Evolutionary conservation across 2,888 invertebrate genomes (phyloP).

Genomic region (Spicauda simplicius): DNA sequence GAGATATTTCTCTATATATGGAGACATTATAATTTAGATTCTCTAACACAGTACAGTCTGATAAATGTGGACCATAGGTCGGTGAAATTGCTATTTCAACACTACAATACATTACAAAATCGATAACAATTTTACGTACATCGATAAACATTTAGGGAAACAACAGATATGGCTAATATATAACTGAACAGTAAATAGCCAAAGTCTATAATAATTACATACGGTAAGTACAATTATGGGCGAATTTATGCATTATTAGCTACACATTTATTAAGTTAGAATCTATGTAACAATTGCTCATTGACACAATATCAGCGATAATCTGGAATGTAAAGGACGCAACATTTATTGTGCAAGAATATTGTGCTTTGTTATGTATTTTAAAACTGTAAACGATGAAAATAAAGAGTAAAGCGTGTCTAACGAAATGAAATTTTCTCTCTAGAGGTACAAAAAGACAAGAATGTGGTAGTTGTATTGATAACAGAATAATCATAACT

Average conservation of each 20-base stretch:
- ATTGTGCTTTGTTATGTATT: slow-evolving; percentile 40
- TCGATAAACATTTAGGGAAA: slow-evolving; percentile 31
- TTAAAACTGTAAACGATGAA: neutral
- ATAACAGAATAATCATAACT: slow-evolving; percentile 45
- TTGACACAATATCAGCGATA: slow-evolving; percentile 33
- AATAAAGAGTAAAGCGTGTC: slow-evolving; percentile 11
- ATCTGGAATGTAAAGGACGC: slow-evolving; percentile 48
- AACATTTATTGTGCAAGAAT: slow-evolving; percentile 46
- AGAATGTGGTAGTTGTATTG: neutral
- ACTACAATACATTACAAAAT: slow-evolving; percentile 27
- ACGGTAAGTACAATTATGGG: slow-evolving; percentile 25
- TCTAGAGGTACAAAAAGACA: neutral
- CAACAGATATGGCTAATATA: slow-evolving; percentile 23
- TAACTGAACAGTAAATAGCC: slow-evolving; percentile 18
- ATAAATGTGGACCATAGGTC: slow-evolving; percentile 22
- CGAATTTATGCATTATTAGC: slow-evolving; percentile 23
- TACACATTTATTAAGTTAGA: slow-evolving; percentile 15
- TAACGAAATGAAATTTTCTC: neutral
- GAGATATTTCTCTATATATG: slow-evolving; percentile 18
- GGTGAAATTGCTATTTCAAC: slow-evolving; percentile 12
- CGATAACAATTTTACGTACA: slow-evolving; percentile 19
- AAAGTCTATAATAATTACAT: slow-evolving; percentile 16
- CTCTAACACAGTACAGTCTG: slow-evolving; percentile 12
- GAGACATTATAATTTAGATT: slow-evolving; percentile 8
- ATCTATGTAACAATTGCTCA: slow-evolving; percentile 34